phyloP scores from a whole-genome alignment of 2,113 vertebrate species.

The Hydrolagus affinis region DNA sequence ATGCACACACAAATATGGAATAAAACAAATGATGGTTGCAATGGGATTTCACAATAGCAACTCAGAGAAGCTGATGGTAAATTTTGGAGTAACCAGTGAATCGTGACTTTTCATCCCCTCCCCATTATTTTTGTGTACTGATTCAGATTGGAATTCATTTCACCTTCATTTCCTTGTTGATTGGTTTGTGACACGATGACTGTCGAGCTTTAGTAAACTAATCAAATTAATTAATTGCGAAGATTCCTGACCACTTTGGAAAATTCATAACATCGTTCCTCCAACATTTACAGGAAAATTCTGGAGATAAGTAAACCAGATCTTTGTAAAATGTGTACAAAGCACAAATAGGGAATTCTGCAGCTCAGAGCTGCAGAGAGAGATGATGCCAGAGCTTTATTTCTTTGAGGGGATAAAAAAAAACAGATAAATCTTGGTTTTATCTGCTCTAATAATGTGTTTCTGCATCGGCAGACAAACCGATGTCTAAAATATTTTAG shows the following conservation, averaged over 20 bases:
- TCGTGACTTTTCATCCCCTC: no score
- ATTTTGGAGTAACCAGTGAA: no score
- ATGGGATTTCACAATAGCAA: no score
- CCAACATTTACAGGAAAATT: not conserved
- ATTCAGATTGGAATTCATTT: no score
- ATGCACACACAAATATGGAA: no score
- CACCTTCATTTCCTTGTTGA: no score
- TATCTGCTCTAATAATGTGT: constrained; percentile 1
- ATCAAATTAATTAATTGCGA: not conserved
- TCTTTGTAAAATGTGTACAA: not conserved
- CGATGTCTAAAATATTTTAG: not conserved
- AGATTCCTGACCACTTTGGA: not conserved
- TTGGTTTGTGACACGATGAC: no score
- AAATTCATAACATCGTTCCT: not conserved
- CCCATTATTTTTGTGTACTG: no score
- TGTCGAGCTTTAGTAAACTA: no score
- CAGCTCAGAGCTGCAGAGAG: not conserved
- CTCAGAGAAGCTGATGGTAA: no score
- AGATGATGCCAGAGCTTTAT: not conserved
- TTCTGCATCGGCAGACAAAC: not conserved
- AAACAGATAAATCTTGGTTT: not conserved
- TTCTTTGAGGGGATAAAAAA: not conserved
- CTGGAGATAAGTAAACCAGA: not conserved
- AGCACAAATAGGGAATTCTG: not conserved
- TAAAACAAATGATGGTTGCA: no score